phyloP scores from a whole-genome alignment of 23 tunicate genomes.

The Corella eumyota region DNA sequence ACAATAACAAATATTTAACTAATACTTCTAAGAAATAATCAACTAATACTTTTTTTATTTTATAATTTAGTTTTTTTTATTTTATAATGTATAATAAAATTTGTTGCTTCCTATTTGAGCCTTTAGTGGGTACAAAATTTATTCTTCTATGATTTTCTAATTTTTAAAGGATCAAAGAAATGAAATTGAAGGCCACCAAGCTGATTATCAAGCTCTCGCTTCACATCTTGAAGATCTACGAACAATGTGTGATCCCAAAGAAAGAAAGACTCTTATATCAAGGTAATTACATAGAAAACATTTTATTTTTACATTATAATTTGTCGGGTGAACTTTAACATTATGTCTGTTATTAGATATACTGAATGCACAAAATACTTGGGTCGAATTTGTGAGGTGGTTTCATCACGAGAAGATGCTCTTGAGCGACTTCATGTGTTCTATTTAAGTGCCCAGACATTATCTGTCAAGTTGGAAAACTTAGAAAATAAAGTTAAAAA shows the following conservation, averaged over 20 bases:
- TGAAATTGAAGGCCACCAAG: slow-evolving; percentile 66
- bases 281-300: slow-evolving; percentile 19
- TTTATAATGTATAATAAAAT: too few relatives aligned
- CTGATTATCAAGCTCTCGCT: slow-evolving; percentile 78
- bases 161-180: slow-evolving; percentile 39
- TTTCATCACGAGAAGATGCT: slow-evolving; percentile 72
- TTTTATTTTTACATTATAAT: too few relatives aligned
- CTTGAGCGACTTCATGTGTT: slow-evolving; percentile 36
- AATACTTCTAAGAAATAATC: too few relatives aligned
- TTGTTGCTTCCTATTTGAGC: too few relatives aligned
- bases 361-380: slow-evolving; percentile 91
- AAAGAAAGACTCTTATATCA: slow-evolving; percentile 69
- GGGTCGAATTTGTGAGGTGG: slow-evolving; percentile 80
- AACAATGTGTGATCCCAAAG: slow-evolving; percentile 83
- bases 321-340: too few relatives aligned
- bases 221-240: slow-evolving; percentile 85
- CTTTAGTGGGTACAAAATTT: too few relatives aligned
- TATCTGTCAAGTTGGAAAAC: slow-evolving; percentile 27
- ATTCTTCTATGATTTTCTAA: background rate
- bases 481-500: slow-evolving; percentile 28
- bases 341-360: slow-evolving; percentile 31
- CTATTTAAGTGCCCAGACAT: slow-evolving; percentile 12
- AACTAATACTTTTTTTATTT: too few relatives aligned
- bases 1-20: too few relatives aligned
- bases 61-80: too few relatives aligned